These are phyloP conservation scores for Raja brachyura DNA, from an alignment of 2,113 vertebrate species.

Conservation along the genomic window DNA sequence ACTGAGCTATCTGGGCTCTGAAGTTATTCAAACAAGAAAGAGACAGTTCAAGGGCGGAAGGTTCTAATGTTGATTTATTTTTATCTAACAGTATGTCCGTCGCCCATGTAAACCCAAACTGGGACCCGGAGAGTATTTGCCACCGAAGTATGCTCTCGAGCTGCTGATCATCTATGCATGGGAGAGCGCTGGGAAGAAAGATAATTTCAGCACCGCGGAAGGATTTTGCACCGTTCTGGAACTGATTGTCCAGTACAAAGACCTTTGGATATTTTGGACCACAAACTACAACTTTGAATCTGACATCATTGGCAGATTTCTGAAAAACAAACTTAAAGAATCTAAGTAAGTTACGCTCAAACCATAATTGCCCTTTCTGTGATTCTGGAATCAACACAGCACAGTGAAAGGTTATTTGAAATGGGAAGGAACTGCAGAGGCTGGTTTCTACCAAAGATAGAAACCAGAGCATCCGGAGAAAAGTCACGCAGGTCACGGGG, in stretches of 20 bases:
- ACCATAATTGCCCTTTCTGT: not conserved
- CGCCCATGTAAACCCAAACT: not conserved
- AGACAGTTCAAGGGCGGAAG: not conserved
- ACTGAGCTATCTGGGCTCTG: too few relatives aligned
- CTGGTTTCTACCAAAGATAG: too few relatives aligned
- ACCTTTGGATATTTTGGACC: conserved; percentile 48
- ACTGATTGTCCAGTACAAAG: conserved; percentile 41
- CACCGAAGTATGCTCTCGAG: conserved; percentile 47
- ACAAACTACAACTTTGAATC: conserved; percentile 36
- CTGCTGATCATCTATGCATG: conserved; percentile 48
- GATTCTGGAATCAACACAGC: not conserved
- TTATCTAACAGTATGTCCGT: not conserved
- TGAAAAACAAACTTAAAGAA: conserved; percentile 41
- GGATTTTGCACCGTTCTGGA: conserved; percentile 49
- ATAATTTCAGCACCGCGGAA: conserved; percentile 42
- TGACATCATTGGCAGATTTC: not conserved
- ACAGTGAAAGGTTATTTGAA: too few relatives aligned
- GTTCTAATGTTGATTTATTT: not conserved
- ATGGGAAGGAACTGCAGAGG: too few relatives aligned
- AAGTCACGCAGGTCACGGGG: too few relatives aligned
- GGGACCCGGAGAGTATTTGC: conserved; percentile 33
- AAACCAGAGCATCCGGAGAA: too few relatives aligned
- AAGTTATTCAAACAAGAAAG: not conserved
- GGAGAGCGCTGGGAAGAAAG: conserved; percentile 27
- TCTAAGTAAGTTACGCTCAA: conserved; percentile 40